Conservation (phyloP, 2,888 invertebrate genomes). For the Sarcophaga carnaria region DNA sequence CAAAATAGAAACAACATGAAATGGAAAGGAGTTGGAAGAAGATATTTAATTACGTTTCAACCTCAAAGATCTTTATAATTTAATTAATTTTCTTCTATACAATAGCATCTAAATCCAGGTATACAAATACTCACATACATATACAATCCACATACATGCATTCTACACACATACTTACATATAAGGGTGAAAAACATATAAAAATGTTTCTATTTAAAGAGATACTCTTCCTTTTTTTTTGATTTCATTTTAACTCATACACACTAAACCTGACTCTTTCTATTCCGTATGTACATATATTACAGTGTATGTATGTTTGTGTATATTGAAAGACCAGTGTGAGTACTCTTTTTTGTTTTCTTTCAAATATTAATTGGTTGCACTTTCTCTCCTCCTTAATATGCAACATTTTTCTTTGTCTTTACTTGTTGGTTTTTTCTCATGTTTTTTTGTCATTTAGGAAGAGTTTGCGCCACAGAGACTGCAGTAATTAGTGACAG, state of each 20-base stretch:
- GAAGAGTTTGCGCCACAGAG: slow-evolving; percentile 13
- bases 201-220: no score
- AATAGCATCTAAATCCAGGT: neutral
- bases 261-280: no score
- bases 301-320: no score
- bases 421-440: neutral
- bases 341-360: no score
- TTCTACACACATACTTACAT: neutral
- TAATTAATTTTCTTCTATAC: slow-evolving; percentile 53
- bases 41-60: slow-evolving; percentile 53
- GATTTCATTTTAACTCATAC: no score
- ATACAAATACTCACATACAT: neutral
- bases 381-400: slow-evolving; percentile 29
- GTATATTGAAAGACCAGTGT: no score
- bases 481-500: slow-evolving; percentile 66
- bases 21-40: neutral
- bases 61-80: slow-evolving; percentile 51
- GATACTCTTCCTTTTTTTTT: no score
- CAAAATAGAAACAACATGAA: neutral
- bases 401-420: neutral
- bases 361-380: slow-evolving; percentile 51
- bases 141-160: neutral
- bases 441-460: neutral
- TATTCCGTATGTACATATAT: no score
- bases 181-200: no score